Evolutionary conservation across 64 coral and sea anemone species (phyloP).

Genomic region (Montipora capricornis): DNA sequence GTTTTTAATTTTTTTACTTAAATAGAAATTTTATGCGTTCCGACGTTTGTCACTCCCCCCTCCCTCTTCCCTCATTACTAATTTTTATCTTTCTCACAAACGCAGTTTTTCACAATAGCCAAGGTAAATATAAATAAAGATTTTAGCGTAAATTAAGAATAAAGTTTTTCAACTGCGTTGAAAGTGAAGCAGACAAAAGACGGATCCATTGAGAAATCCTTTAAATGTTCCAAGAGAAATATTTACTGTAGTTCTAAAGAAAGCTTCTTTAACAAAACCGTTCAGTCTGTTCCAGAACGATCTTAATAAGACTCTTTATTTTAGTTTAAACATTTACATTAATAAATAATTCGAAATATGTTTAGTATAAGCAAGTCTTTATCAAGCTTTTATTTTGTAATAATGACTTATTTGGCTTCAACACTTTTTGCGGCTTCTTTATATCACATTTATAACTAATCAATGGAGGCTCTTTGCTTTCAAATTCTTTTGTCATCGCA

Average conservation of each 20-base stretch:
- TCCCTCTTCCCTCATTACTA: background rate
- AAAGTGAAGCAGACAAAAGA: background rate
- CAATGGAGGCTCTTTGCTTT: constrained; percentile 53
- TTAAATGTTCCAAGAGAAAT: background rate
- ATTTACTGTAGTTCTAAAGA: background rate
- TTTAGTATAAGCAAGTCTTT: constrained; percentile 66
- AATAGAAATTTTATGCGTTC: no score
- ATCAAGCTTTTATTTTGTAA: constrained; percentile 66
- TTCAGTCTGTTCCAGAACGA: constrained; percentile 48
- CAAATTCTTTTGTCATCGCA: constrained; percentile 47
- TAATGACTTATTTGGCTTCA: constrained; percentile 49
- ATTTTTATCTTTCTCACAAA: constrained; percentile 56
- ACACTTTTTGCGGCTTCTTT: constrained; percentile 30
- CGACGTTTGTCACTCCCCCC: no score
- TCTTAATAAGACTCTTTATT: constrained; percentile 78
- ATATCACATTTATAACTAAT: constrained; percentile 32
- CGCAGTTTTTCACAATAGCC: constrained; percentile 59
- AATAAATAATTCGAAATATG: constrained; percentile 77
- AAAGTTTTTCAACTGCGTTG: background rate
- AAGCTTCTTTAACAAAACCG: constrained; percentile 12
- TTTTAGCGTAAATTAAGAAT: background rate
- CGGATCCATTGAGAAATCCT: background rate
- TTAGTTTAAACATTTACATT: constrained; percentile 85
- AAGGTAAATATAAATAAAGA: constrained; percentile 11
- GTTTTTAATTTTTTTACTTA: no score